Base-by-base conservation (phyloP, 2,113 vertebrate species). In the Amazona guildingii region DNA sequence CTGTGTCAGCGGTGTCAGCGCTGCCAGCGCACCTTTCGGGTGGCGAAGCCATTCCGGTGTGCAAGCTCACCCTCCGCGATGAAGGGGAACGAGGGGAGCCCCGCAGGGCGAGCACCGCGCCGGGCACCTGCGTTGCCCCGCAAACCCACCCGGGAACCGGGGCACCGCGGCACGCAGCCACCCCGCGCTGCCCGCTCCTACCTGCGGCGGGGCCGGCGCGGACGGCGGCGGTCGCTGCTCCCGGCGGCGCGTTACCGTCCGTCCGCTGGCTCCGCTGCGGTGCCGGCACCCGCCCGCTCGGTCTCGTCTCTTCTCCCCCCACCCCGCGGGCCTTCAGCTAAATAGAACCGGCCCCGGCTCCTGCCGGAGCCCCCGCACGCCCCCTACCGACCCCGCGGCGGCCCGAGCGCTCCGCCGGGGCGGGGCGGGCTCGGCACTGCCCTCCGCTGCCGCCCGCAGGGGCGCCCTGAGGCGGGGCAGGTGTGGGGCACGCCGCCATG, bases 361-460 rank as follows among this genome's bases (percentile, higher is more conserved):
- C 70, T 59, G 29, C 39, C 29, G 75, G 79, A 81, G 82, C 85
- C 72, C 17, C 76, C 64, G 78, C 15, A 54, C 91, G 94, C 96
- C 96, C 96, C 83, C 96, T 96, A 69, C 76, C 89, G 96, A 64
- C 51, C 43, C 69, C 76, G n/a, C 37, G 37, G 63, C 13, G 4
- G 13, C 55, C 63, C 63, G 33, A 83, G 81, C 62, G 77, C 69
- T 33, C 39, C 49, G 29, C 33, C 68, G 18, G 37, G 37, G 37
- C 70, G 48, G 48, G 55, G 82, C 49, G 13, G 57, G 49, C 24
- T 27, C 11, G 57, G 62, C 24, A 2, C 55, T 17, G 55, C 68
- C 59, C 77, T 57, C 11, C 37, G 37, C 63, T 24, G 28, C 55
- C 55, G 55, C 25, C 55, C 33, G 44, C 29, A 17, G 33, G 37